Evolutionary conservation across 1,140 invertebrate species (phyloP), one percentile per base, ranked within the genome.

Genomic region (Pomacea maculata): DNA sequence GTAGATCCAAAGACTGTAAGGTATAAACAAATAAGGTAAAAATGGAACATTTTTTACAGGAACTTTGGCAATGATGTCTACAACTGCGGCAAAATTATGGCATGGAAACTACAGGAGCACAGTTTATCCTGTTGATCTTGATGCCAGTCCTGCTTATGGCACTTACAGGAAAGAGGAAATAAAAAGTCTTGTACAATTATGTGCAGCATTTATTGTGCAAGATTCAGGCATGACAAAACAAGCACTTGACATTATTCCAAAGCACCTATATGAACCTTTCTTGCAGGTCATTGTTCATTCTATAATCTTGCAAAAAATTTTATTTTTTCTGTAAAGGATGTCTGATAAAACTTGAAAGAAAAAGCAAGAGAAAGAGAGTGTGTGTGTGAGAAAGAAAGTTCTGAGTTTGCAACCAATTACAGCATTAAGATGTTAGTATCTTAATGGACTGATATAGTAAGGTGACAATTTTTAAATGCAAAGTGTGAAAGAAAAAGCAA

Each of bases 101-200:
- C 83, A 85, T 83, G 87, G 85, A 34, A 80, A 87, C 76, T 87
- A 87, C 64, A 82, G 82, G 45, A 85, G 87, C 19, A 83, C 85
- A n/a, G 83, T 87, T 11, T 87, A 86, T 55, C 87, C 87, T 19
- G 25, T 87, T 19, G 84, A 86, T 61, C 67, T 87, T 15, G 72
- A 82, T 57, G 83, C 80, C 57, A 57, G 79, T 19, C 84, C 87
- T 19, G 68, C 78, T 19, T 52, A 77, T 14, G 75, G 73, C 1
- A 54, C 65, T 68, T 57, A 68, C 64, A 83, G 70, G 29, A 61
- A 52, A 61, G 82, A 77, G 1, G 65, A 71, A 9, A 54, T 78
- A 15, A 78, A 78, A 75, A 80, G 83, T 21, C 78, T 89, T 14
- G 70, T 86, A 29, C 84, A 86, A 57, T 70, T 85, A 25, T 86